These are phyloP conservation scores for Chymomyza caudatula DNA, from an alignment of 2,888 invertebrate genomes.

Conservation along the genomic window DNA sequence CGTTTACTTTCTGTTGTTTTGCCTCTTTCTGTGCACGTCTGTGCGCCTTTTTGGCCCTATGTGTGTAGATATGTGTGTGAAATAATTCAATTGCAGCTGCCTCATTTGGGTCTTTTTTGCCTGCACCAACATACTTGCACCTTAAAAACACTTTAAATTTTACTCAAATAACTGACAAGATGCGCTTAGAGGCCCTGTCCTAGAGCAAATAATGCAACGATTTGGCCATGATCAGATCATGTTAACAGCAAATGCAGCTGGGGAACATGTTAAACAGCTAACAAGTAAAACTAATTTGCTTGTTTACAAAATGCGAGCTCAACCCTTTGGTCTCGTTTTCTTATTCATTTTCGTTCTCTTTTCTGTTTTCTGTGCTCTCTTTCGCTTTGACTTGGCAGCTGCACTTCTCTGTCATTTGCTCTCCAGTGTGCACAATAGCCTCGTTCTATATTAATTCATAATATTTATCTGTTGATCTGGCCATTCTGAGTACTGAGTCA, in stretches of 20 bases:
- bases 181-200: too few relatives aligned
- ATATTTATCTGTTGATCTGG: neutral
- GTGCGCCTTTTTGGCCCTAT: conserved; percentile 42
- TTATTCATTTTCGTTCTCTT: neutral
- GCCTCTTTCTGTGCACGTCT: conserved; percentile 33
- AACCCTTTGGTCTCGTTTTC: neutral
- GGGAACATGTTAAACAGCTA: too few relatives aligned
- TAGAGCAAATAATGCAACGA: too few relatives aligned
- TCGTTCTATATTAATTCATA: neutral
- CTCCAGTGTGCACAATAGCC: neutral
- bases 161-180: neutral
- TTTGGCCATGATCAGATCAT: too few relatives aligned
- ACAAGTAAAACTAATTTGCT: too few relatives aligned
- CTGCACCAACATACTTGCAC: conserved; percentile 1
- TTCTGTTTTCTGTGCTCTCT: neutral
- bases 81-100: conserved; percentile 75
- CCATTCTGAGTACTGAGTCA: neutral
- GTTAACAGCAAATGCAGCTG: too few relatives aligned
- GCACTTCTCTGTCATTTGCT: conserved; percentile 19
- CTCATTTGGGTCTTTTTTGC: conserved; percentile 53
- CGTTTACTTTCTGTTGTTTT: conserved; percentile 37
- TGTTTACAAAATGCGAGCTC: neutral
- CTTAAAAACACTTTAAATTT: neutral
- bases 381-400: conserved; percentile 24
- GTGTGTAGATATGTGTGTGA: conserved; percentile 21